Conservation (phyloP, 2,113 vertebrate genomes). For the Rousettus leschenaultii region DNA sequence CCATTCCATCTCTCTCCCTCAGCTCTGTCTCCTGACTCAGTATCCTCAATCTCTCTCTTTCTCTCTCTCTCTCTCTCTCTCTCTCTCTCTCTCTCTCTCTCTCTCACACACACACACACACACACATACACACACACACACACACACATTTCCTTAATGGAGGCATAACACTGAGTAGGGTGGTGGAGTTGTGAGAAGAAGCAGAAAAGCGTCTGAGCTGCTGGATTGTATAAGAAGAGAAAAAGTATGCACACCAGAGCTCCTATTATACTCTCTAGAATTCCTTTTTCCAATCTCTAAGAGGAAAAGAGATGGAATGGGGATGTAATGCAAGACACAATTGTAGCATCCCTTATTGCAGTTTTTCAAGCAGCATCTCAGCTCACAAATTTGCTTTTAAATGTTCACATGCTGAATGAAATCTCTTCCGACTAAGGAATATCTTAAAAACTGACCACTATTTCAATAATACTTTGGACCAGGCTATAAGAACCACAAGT, state of each 20-base stretch:
- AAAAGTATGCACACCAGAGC: no score
- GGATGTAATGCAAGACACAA: accelerated
- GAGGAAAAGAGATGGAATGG: not conserved
- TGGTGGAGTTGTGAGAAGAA: not conserved
- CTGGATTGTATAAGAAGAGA: not conserved
- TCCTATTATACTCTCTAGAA: no score
- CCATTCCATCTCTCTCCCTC: no score
- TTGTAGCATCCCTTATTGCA: not conserved
- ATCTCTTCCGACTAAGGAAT: not conserved
- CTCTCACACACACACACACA: no score
- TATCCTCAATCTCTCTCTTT: no score
- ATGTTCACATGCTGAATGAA: not conserved
- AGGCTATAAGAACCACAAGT: not conserved
- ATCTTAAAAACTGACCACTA: not conserved
- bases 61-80: no score
- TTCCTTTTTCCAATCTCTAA: not conserved
- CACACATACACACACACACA: no score
- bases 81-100: not conserved
- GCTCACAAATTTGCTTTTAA: not conserved
- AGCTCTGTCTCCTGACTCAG: not conserved
- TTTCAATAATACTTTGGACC: not conserved
- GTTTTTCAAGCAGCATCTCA: not conserved
- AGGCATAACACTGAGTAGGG: not conserved
- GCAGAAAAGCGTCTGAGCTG: not conserved
- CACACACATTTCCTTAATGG: not conserved